These are phyloP conservation scores for Drosophila merina DNA, from an alignment of 2,888 invertebrate genomes.

Conservation along the genomic window DNA sequence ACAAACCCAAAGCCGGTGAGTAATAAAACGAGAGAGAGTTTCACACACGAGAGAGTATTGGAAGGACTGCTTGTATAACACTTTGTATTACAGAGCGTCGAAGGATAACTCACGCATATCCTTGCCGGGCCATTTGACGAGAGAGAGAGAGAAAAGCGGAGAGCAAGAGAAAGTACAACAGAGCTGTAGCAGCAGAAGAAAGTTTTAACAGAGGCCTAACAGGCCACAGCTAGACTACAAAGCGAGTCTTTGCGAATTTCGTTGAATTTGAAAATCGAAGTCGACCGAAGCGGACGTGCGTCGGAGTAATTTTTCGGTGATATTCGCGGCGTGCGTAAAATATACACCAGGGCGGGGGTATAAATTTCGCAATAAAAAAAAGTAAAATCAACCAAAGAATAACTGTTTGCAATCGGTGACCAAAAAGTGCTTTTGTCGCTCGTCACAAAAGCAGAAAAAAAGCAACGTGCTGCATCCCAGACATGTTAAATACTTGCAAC, in stretches of 20 bases:
- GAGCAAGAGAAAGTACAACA: not conserved
- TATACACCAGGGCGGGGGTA: slow-evolving; percentile 5
- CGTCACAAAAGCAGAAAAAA: not conserved
- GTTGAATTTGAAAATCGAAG: slow-evolving; percentile 71
- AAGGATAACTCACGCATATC: not conserved
- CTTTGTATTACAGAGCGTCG: not conserved
- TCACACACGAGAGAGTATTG: slow-evolving; percentile 25
- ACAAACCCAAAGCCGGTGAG: slow-evolving; percentile 18
- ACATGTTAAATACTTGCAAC: slow-evolving; percentile 59
- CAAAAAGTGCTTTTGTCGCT: not conserved
- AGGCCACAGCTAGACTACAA: not conserved
- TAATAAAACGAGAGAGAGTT: not conserved
- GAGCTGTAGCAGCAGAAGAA: not conserved
- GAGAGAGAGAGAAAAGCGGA: not conserved
- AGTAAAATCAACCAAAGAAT: not conserved
- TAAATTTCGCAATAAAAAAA: slow-evolving; percentile 10
- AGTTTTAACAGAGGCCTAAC: not conserved
- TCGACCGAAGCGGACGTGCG: slow-evolving; percentile 76
- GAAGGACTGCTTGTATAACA: slow-evolving; percentile 39
- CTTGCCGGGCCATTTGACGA: not conserved
- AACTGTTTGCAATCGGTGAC: slow-evolving; percentile 6
- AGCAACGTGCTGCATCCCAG: not conserved
- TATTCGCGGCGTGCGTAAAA: slow-evolving; percentile 35
- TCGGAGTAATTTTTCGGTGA: slow-evolving; percentile 13
- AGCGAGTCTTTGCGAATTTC: not conserved